A percentile compares a stretch with the other conserved stretches of the same genome.
Conservation (phyloP, 2,113 vertebrate genomes). For the Setophaga coronata region DNA sequence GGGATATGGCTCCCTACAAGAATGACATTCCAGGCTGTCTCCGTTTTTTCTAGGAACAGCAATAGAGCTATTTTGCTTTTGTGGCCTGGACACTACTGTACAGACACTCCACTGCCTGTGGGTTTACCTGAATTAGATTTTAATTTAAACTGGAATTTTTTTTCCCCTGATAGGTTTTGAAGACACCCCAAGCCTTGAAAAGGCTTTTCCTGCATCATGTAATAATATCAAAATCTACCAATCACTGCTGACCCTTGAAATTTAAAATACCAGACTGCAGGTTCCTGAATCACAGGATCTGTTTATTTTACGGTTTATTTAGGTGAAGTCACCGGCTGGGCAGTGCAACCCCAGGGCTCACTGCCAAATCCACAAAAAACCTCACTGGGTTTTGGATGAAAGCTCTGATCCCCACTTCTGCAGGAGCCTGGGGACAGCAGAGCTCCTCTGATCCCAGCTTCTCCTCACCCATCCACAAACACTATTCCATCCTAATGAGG, state of each 20-base stretch:
- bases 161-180: not conserved
- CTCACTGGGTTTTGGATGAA: not conserved
- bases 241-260: not conserved
- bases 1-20: not conserved
- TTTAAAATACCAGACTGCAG: not conserved
- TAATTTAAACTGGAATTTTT: not conserved
- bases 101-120: not conserved
- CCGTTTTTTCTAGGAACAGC: not conserved
- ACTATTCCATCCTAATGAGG: not conserved
- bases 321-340: constrained; percentile 11
- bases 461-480: not conserved
- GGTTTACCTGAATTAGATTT: not conserved
- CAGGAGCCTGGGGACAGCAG: not conserved
- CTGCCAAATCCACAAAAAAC: not conserved
- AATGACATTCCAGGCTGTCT: not conserved
- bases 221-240: not conserved
- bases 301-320: constrained; percentile 10
- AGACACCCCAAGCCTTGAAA: not conserved
- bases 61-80: not conserved
- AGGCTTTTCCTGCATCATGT: not conserved
- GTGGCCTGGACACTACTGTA: not conserved
- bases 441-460: not conserved
- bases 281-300: not conserved
- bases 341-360: not conserved
- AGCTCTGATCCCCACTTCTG: not conserved